Evolutionary conservation across 2,113 vertebrate genomes (phyloP), one percentile per base, ranked within the genome.

Genomic region (Microtus ochrogaster): DNA sequence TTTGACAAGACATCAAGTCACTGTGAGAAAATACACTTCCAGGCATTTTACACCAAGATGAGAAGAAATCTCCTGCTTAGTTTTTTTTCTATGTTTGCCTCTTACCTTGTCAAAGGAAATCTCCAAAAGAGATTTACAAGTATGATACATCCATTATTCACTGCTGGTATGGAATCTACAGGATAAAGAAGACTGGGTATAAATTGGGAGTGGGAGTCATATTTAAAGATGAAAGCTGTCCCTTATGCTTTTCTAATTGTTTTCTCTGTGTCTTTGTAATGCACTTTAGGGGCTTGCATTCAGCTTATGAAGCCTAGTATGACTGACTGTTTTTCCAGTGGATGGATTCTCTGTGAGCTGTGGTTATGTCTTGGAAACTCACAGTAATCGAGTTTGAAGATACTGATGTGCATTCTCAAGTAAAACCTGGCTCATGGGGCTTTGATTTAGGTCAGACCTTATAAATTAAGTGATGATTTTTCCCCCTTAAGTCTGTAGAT

Each of bases 331-430:
- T 39, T 97, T 97, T 96, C 78, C 36, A 97, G 63, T 66, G 89
- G 61, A 89, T 95, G 88, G 73, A 95, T 74, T 86, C 82, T 96
- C 97, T 96, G 55, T 90, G 70, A 97, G 92, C 95, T 10, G 26
- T 92, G 77, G 58, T 95, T 94, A 84, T 95, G n/a, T 96, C 94
- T 94, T 94, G 12, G 94, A 97, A 96, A 97, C 95, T 97, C 95
- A 97, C 89, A 87, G 68, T 96, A 97, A 97, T 97, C 9, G 33
- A 96, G 94, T 94, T 92, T 97, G 91, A 97, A 96, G 92, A 97
- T 68, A 93, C 70, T 76, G 63, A 96, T 97, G 90, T 97, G 95
- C 88, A 97, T 96, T 97, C 84, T 96, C 87, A 97, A 96, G 65
- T 87, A 94, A 94, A 96, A n/a, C 28, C 47, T 91, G 73, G 78